Evolutionary conservation across 1,140 invertebrate species (phyloP).

Genomic region (Drosophila guanche): DNA sequence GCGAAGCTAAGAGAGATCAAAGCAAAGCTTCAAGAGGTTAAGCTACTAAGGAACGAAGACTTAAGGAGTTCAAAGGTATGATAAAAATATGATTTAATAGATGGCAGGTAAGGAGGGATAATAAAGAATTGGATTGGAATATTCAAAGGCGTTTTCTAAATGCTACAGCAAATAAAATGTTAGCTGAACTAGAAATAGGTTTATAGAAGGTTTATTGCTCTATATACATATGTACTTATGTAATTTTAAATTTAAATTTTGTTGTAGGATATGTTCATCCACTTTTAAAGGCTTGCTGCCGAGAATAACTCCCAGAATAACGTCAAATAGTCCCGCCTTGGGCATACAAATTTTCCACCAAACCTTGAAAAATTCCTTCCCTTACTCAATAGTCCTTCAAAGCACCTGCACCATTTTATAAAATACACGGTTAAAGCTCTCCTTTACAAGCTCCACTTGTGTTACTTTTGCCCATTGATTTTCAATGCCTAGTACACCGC

Average conservation of each 20-base stretch:
- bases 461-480: conserved; percentile 46
- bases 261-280: no score
- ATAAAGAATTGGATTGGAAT: not conserved
- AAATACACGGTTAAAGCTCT: conserved; percentile 23
- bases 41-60: conserved; percentile 28
- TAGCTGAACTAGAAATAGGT: no score
- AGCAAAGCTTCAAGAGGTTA: conserved; percentile 30
- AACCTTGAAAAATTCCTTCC: conserved; percentile 1
- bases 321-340: no score
- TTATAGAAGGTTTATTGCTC: no score
- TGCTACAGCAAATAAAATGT: not conserved
- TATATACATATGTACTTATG: no score
- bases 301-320: no score
- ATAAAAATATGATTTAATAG: conserved; percentile 4
- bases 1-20: conserved; percentile 23
- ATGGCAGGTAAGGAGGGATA: conserved; percentile 7
- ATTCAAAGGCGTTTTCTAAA: not conserved
- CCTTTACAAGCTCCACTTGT: conserved; percentile 17
- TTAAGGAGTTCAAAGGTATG: conserved; percentile 8
- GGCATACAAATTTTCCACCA: not conserved
- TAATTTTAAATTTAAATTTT: no score
- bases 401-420: conserved; percentile 24
- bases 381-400: conserved; percentile 22
- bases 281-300: no score
- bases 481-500: conserved; percentile 23